Percentiles rank a stretch among this genome's conserved stretches.
These are phyloP conservation scores for Schmidtea mediterranea DNA, from an alignment of 1,140 invertebrate genomes.

Conservation along the genomic window DNA sequence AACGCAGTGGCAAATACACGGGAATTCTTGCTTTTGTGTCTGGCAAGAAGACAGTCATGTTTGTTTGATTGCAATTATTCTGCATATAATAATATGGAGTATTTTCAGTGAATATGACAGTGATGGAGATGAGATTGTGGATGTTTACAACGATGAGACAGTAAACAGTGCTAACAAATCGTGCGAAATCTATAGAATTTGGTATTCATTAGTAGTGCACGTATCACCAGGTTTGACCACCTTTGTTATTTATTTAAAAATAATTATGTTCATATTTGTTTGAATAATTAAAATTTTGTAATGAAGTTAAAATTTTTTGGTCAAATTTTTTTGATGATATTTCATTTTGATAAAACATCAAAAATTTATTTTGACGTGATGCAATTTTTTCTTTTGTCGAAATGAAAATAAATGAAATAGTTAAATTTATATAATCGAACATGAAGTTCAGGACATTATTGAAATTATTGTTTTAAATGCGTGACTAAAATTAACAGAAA, in stretches of 20 bases:
- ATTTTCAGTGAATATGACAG: slow-evolving; percentile 21
- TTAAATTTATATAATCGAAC: too few relatives aligned
- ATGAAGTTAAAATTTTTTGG: too few relatives aligned
- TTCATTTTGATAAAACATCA: not conserved
- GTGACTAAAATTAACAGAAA: too few relatives aligned
- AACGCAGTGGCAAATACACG: too few relatives aligned
- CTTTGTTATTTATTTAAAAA: slow-evolving; percentile 16
- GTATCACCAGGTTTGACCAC: slow-evolving; percentile 17
- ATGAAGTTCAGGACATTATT: too few relatives aligned
- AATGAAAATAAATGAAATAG: too few relatives aligned
- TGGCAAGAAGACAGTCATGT: too few relatives aligned
- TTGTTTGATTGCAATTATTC: too few relatives aligned
- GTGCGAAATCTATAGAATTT: slow-evolving; percentile 19
- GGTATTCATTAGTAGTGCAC: slow-evolving; percentile 20
- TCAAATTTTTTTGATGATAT: slow-evolving; percentile 9
- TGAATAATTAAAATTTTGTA: too few relatives aligned
- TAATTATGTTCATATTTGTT: slow-evolving; percentile 16
- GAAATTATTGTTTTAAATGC: too few relatives aligned
- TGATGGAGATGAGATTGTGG: slow-evolving; percentile 23
- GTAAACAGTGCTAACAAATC: slow-evolving; percentile 6
- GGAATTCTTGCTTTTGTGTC: too few relatives aligned
- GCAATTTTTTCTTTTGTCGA: too few relatives aligned
- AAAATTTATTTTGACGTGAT: not conserved
- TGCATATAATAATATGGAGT: not conserved
- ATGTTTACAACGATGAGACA: slow-evolving; percentile 13